These are phyloP conservation scores for Drosophila watanabei DNA, from an alignment of 1,140 invertebrate genomes.

Conservation along the genomic window DNA sequence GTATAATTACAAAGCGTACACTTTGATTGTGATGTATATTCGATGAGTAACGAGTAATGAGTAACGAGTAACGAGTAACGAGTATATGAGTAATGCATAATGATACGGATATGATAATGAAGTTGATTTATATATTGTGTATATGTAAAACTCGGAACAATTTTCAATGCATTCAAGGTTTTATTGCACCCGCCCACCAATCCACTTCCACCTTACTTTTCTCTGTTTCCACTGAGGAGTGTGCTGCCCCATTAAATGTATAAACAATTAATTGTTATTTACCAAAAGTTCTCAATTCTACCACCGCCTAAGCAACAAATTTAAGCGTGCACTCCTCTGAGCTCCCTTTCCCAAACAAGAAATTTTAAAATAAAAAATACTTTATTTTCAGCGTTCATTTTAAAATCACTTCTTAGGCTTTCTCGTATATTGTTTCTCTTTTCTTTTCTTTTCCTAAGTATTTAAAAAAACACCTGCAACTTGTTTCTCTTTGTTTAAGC, in stretches of 20 bases:
- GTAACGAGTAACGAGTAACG: conserved; percentile 57
- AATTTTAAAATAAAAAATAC: not conserved
- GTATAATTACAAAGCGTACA: conserved; percentile 81
- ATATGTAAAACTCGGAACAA: conserved; percentile 59
- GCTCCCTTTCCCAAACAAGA: not conserved
- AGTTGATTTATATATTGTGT: conserved; percentile 82
- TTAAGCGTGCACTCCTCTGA: conserved; percentile 1
- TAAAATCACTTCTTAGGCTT: conserved; percentile 1
- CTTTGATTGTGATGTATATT: conserved; percentile 84
- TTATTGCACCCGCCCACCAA: conserved; percentile 50
- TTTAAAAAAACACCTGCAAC: conserved; percentile 58
- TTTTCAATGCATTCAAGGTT: conserved; percentile 64
- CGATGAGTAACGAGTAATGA: conserved; percentile 67
- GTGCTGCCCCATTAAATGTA: conserved; percentile 18
- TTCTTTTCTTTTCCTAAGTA: conserved; percentile 56
- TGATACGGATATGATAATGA: conserved; percentile 84
- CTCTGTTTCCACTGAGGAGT: conserved; percentile 3
- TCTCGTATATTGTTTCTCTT: conserved; percentile 24
- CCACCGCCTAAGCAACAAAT: conserved; percentile 23
- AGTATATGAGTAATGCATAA: conserved; percentile 64
- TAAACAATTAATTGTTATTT: conserved; percentile 27
- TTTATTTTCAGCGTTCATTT: conserved; percentile 32
- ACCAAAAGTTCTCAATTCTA: conserved; percentile 36
- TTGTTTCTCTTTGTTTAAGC: conserved; percentile 68
- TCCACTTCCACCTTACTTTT: conserved; percentile 1